Conservation (phyloP, 2,113 vertebrate genomes). For the Labeo catla region DNA sequence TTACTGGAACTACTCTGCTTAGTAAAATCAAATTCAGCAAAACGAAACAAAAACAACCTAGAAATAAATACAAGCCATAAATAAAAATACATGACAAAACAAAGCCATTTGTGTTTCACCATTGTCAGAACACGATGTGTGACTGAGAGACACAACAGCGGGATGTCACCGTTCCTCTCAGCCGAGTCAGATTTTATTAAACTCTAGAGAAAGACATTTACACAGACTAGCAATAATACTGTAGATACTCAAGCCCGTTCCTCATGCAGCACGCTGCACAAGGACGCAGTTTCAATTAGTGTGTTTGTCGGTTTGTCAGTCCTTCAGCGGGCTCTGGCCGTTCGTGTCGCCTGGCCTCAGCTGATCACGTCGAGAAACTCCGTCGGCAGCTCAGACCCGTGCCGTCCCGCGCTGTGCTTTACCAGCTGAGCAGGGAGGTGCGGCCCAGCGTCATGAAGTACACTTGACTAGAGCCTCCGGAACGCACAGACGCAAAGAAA, state of each 20-base stretch:
- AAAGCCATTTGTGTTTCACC: constrained; percentile 34
- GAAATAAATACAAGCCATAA: constrained; percentile 18
- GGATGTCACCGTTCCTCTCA: neutral
- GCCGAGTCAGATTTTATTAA: constrained; percentile 74
- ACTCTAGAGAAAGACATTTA: constrained; percentile 81
- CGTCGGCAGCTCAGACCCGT: neutral
- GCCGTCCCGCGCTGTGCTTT: constrained; percentile 69
- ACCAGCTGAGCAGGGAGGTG: constrained; percentile 99
- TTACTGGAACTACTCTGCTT: neutral
- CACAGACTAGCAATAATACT: constrained; percentile 78
- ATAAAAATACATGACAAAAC: constrained; percentile 2
- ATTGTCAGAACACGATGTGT: constrained; percentile 66
- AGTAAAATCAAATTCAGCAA: neutral
- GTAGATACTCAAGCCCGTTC: constrained; percentile 72
- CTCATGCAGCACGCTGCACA: constrained; percentile 22
- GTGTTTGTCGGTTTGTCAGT: constrained; percentile 32
- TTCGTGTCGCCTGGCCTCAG: constrained; percentile 15
- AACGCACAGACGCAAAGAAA: constrained; percentile 96
- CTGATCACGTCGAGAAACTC: neutral
- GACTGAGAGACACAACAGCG: constrained; percentile 21
- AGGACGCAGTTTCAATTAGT: neutral
- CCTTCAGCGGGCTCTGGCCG: constrained; percentile 16
- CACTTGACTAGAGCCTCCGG: constrained; percentile 97
- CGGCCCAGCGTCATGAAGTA: constrained; percentile 99
- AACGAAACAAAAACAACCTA: neutral